A percentile compares a stretch with the other conserved stretches of the same genome.
Evolutionary conservation across 2,797 vertebrate species (phyloP).

Genomic region (Scomberomorus guttatus): DNA sequence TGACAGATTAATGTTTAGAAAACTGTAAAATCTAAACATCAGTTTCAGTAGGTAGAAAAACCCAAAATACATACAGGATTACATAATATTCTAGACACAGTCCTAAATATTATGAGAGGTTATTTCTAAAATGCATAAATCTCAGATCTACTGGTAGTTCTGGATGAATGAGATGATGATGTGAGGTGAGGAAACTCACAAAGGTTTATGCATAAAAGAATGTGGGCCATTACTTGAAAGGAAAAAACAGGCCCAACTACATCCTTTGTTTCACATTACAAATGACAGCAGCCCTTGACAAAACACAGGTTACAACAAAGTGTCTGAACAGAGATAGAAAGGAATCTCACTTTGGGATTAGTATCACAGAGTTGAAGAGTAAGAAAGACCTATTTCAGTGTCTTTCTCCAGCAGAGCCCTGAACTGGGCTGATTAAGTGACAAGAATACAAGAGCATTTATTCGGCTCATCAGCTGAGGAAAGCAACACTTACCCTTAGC

Average conservation of each 20-base stretch:
- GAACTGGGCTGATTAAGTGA: neutral
- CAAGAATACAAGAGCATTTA: neutral
- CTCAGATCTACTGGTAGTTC: neutral
- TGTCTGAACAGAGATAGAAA: neutral
- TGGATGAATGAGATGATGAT: neutral
- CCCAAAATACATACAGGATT: neutral
- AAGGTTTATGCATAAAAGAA: neutral
- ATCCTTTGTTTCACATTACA: neutral
- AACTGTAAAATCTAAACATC: neutral
- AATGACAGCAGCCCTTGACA: neutral
- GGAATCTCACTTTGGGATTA: neutral
- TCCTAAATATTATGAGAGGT: neutral
- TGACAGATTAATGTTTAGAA: neutral
- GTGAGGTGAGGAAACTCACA: neutral
- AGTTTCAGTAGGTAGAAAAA: neutral
- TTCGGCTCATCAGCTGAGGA: neutral
- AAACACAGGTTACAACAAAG: neutral
- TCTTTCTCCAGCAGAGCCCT: neutral
- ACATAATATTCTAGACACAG: neutral
- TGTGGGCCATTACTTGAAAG: neutral
- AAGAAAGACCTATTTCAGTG: neutral
- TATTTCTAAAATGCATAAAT: neutral
- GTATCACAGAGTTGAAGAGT: neutral
- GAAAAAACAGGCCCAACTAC: neutral
- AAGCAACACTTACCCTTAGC: constrained; percentile 90